Conservation (phyloP, 2,888 invertebrate species). For the Sussaba pulchella region DNA sequence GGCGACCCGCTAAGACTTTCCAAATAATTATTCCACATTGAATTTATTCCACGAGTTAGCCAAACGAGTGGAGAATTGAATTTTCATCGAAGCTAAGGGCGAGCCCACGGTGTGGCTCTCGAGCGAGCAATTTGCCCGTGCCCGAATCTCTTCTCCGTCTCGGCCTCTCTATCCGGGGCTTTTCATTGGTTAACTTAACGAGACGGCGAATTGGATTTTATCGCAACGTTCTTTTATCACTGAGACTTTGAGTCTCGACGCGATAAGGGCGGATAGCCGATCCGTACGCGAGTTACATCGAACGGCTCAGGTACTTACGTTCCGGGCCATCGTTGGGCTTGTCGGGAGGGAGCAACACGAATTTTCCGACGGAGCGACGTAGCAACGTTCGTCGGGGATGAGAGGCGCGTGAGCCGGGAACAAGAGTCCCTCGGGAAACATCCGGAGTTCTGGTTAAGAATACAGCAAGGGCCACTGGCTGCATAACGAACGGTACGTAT, state of each 20-base stretch:
- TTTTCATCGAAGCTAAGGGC: conserved; percentile 43
- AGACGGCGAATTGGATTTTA: conserved; percentile 55
- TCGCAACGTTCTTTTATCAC: conserved; percentile 38
- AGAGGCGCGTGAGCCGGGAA: conserved; percentile 29
- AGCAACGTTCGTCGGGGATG: conserved; percentile 9
- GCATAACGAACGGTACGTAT: conserved; percentile 32
- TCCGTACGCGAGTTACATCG: conserved; percentile 34
- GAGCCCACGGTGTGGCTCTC: not conserved
- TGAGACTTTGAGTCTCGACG: conserved; percentile 27
- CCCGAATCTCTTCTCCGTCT: not conserved
- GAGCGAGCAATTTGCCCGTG: not conserved
- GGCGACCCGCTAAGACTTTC: conserved; percentile 4
- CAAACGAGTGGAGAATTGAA: conserved; percentile 54
- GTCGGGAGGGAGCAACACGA: not conserved
- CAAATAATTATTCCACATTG: conserved; percentile 57
- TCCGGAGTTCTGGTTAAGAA: conserved; percentile 40
- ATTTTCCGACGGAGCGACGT: conserved; percentile 9
- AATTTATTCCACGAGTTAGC: conserved; percentile 58
- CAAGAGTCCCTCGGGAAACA: conserved; percentile 51
- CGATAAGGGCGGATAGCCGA: conserved; percentile 15
- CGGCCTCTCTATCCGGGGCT: not conserved
- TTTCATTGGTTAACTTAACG: conserved; percentile 33
- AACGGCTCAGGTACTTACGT: not conserved
- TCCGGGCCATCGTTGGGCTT: not conserved
- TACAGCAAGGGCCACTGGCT: not conserved